phyloP scores from a whole-genome alignment of 2,888 invertebrate genomes.

The Agriopis leucophaearia region DNA sequence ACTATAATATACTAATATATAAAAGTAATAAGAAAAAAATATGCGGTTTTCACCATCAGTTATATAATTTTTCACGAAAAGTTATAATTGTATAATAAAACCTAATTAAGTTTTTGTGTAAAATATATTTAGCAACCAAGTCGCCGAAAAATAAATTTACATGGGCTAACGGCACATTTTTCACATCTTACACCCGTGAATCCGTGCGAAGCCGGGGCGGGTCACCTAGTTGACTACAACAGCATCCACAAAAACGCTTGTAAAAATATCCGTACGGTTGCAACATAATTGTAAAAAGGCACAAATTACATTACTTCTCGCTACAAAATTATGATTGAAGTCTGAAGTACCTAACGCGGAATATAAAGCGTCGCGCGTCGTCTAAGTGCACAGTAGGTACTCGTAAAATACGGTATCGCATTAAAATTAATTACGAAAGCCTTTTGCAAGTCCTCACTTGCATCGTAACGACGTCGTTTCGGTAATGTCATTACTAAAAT shows the following conservation, averaged over 20 bases:
- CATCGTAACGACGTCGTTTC: slow-evolving; percentile 40
- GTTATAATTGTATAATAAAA: no score
- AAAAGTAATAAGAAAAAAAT: no score
- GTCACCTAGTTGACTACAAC: background rate
- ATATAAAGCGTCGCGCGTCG: slow-evolving; percentile 11
- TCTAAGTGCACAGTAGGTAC: slow-evolving; percentile 15
- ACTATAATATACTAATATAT: no score
- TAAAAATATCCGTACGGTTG: background rate
- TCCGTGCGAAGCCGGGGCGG: no score
- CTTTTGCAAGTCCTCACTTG: slow-evolving; percentile 40
- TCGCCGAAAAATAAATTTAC: no score
- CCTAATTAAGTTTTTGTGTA: no score
- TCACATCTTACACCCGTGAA: no score
- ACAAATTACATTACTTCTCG: slow-evolving; percentile 9
- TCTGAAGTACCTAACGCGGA: slow-evolving; percentile 24
- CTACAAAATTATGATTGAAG: slow-evolving; percentile 27
- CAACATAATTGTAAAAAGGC: background rate
- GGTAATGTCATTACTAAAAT: slow-evolving; percentile 38
- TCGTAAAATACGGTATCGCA: slow-evolving; percentile 38
- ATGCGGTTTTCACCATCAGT: no score
- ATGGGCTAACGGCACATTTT: no score
- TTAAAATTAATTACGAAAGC: slow-evolving; percentile 51
- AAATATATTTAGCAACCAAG: no score
- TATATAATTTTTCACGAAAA: no score
- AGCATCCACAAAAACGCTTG: background rate